Base-by-base conservation (phyloP, 2,113 vertebrate genomes). In the Erpornis zantholeuca region DNA sequence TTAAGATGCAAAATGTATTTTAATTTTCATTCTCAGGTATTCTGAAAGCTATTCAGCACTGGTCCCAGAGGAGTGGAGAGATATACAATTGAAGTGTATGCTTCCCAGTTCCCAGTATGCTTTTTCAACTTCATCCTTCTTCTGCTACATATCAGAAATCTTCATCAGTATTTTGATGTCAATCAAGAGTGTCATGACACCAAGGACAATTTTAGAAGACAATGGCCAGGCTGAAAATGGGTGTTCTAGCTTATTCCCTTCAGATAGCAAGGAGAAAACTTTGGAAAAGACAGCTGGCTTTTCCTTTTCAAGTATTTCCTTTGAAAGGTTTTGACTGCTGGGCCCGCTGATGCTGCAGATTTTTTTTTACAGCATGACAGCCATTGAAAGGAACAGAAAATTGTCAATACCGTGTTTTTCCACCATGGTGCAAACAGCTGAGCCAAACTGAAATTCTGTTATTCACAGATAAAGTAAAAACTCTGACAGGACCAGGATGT, bases 401-500 rank as follows among this genome's bases (percentile, higher is more conserved):
- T 33, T 86, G 52, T 45, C 7, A 3, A 81, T 82, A 40, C 0
- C 1, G 0, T 64, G 40, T 49, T 88, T 95, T 86, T 80, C 49
- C 64, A 83, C 50, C 27, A 60, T 69, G 47, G 22, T 85, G 23
- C 38, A 92, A 96, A 80, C 24, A 88, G 61, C 44, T 82, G 38
- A 94, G 70, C 21, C 47, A 80, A 94, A 69, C 18, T 50, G 49
- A 92, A 85, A 66, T 60, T 57, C 70, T 36, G 23, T 77, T 75
- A 71, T 87, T 82, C 85, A 40, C 31, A 94, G 94, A 88, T 81
- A 86, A 95, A 97, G 33, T 68, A 36, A 92, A 97, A 95, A 77
- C 52, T 76, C 23, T 73, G 53, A 82, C 63, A 93, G 25, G 44
- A 90, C 57, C 49, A 80, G 53, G 59, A 92, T 80, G 31, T 68